Evolutionary conservation across 1,140 invertebrate genomes (phyloP).

Genomic region (Aphis gossypii): DNA sequence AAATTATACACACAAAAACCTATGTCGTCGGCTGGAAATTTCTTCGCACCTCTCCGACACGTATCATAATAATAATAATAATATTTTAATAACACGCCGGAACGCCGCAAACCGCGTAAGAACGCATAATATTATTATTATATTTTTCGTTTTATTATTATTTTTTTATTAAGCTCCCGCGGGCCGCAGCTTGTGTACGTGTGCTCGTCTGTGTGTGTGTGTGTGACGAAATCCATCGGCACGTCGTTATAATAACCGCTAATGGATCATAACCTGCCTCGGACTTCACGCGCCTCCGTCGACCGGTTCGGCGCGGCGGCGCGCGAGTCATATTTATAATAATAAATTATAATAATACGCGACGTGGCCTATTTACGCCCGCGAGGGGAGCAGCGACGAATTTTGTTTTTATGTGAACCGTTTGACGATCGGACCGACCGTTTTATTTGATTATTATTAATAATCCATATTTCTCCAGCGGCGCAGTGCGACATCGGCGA

Average conservation of each 20-base stretch:
- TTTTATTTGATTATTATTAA: neutral
- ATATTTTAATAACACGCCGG: conserved; percentile 13
- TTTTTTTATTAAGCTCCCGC: conserved; percentile 29
- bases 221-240: conserved; percentile 42
- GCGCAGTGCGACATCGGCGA: neutral
- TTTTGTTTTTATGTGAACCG: neutral
- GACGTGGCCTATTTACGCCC: conserved; percentile 1
- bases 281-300: neutral
- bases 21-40: conserved; percentile 7
- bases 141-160: conserved; percentile 25
- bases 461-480: too few relatives aligned
- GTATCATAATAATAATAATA: conserved; percentile 31
- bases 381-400: neutral
- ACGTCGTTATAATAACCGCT: conserved; percentile 30
- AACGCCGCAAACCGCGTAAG: neutral
- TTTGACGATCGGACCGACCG: neutral
- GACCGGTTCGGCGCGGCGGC: conserved; percentile 7
- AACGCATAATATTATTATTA: neutral
- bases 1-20: conserved; percentile 42
- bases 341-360: neutral
- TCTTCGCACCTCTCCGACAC: conserved; percentile 45
- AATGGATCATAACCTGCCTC: conserved; percentile 30
- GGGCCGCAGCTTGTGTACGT: neutral
- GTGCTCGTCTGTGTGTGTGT: neutral
- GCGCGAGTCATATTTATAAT: neutral